Base-by-base conservation (phyloP, 2,113 vertebrate genomes). In the Tragelaphus scriptus region DNA sequence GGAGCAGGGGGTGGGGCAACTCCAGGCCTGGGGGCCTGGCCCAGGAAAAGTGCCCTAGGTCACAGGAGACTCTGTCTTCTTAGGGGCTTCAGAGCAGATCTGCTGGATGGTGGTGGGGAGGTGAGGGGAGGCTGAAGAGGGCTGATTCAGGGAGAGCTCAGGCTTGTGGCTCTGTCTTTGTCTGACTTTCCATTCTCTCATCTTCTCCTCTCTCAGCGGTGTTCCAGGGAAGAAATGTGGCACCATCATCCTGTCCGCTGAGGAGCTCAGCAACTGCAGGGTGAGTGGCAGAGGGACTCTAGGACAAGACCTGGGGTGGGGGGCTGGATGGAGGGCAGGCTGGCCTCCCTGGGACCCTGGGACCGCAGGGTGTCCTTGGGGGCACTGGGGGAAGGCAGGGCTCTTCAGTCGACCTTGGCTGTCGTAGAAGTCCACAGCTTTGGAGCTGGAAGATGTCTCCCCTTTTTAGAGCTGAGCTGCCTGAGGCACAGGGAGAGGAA, bases 211-310 rank as follows among this genome's bases (percentile, higher is more conserved):
- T 80, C 63, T 85, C 97, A 99, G 99, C 3, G 99, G 99, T 1
- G 99, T 99, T 97, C 99, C 99, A 0, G 99, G 99, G 96, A 99
- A 99, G 98, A 99, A 99, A 95, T 99, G 99, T n/a, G 99, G 99
- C 90, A 99, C 99, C 97, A 99, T 99, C 97, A 99, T 99, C 98
- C 98, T 99, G 96, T 99, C 99, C 0, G 99, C 99, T 0, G 99
- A 99, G 98, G 99, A 99, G 98, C 96, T 99, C 96, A 99, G 99
- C 95, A 99, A 99, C 98, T 99, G 99, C 95, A 98, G 99, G 99
- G 99, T 99, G 98, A 99, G 99, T 99, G 2, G 8, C 89, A 30
- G 88, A 11, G 25, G 82, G 53, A 9, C n/a, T 3, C 55, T 11
- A 1, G 28, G 56, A 30, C 7, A 7, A 40, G 93, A 7, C 49